Evolutionary conservation across 2,888 invertebrate genomes (phyloP), one percentile per base, ranked within the genome.

Genomic region (Drosophila mulleri): DNA sequence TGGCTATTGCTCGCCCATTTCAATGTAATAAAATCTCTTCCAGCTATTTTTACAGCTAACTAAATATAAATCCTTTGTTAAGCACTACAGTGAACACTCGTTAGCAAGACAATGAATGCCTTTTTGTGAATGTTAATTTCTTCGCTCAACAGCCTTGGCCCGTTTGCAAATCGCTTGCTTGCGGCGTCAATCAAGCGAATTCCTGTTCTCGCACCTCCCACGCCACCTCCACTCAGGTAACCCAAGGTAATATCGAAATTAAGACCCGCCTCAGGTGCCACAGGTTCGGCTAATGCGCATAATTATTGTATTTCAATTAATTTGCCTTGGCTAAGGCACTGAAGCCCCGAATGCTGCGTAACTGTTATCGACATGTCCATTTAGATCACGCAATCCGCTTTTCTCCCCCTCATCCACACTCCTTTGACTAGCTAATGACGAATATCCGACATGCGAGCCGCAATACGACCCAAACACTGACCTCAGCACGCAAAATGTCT

Each of bases 291-390:
- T 78, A 78, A 75, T 79, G 78, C 61, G 60, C 56, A 66, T 72
- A 75, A 73, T 75, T 79, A 79, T 79, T 75, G 70, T 78, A 68
- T 79, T 79, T 75, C 79, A 75, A 79, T 79, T 79, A 68, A 75
- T 75, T 71, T 75, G 57, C 63, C 70, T 68, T 14, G 72, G 60
- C 63, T 9, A 37, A 44, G 47, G n/a, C 5, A 45, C 1, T 11
- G 44, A 45, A 23, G 29, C 5, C 37, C n/a, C 6, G 45, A 37
- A 48, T 50, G 41, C 48, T 45, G 61, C 57, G 50, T 23, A 60
- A 48, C 44, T 62, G 67, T 62, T 76, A 72, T 76, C 72, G 76
- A 65, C 61, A 62, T 75, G 56, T 74, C 50, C 74, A 73, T 73
- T 70, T 73, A 16, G 58, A 11, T 11, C 20, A 35, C n/a, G 7